Base-by-base conservation (phyloP, 2,888 invertebrate genomes). In the Hemicrepidius hirtus region DNA sequence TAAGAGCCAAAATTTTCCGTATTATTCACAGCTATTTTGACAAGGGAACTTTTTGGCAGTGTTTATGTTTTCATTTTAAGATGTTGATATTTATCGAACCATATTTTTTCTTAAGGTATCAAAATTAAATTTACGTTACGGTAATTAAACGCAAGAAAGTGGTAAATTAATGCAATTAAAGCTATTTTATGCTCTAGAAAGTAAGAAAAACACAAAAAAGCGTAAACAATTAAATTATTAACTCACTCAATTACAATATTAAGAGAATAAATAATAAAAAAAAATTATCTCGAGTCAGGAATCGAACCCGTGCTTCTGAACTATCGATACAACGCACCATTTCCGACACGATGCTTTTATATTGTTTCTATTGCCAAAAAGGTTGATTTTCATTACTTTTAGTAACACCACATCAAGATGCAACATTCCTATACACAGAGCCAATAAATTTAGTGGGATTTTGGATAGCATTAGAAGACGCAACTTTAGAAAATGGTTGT, bases 381-480 rank as follows among this genome's bases (percentile, higher is more conserved):
- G 24, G 2, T 2, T 24, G 24, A 24, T 24, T 24, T 24, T 3
- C 2, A 24, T 24, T 24, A 3, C 5, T 24, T 24, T 24, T 24
- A 24, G 24, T 24, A 24, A 88, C 86, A 16, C 88, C 93, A 0
- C 96, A 96, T 85, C 96, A 96, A 86, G 99, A 99, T 84, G 92
- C 94, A 0, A 92, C 95, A 2, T 99, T 94, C 85, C 88, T 99
- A 46, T 90, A 94, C 84, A 95, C 97, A 0, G 94, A 95, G 16
- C 98, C 97, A 0, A 89, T 91, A 46, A 92, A 92, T 9, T 88
- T 95, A 0, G 85, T 95, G 1, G 99, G 98, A 0, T 94, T 98
- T 82, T 99, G 99, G 99, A 93, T 99, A 75, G 97, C 99, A 0
- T 86, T 99, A 4, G 97, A 99, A 82, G 97, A 99, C 82, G 95